These are phyloP conservation scores for Erythrolamprus reginae DNA, from an alignment of 2,113 vertebrate species.

Conservation along the genomic window DNA sequence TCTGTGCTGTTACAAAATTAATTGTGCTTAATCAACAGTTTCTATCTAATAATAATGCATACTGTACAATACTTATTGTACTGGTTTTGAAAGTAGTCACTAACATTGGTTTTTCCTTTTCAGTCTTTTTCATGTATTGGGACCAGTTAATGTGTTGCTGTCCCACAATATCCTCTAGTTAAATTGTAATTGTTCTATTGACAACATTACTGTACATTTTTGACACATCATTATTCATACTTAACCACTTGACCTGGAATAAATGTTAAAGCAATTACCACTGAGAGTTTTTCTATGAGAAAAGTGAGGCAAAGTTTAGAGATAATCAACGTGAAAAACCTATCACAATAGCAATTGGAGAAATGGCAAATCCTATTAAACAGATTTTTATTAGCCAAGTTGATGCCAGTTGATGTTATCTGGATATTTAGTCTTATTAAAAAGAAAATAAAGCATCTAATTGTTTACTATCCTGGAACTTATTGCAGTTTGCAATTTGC, in stretches of 20 bases:
- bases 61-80: constrained; percentile 44
- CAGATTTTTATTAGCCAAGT: constrained; percentile 82
- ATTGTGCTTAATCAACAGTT: constrained; percentile 72
- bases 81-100: constrained; percentile 64
- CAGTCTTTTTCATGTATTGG: constrained; percentile 74
- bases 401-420: constrained; percentile 82
- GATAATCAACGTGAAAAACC: constrained; percentile 82
- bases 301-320: constrained; percentile 84
- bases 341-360: constrained; percentile 79
- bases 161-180: constrained; percentile 80
- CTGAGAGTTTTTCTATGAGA: constrained; percentile 81
- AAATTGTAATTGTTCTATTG: constrained; percentile 89
- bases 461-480: constrained; percentile 82
- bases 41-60: constrained; percentile 62
- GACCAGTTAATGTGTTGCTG: constrained; percentile 79
- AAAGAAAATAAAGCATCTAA: constrained; percentile 84
- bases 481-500: constrained; percentile 78
- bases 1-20: constrained; percentile 49
- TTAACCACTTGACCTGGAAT: constrained; percentile 91
- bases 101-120: constrained; percentile 70
- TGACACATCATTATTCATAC: constrained; percentile 91
- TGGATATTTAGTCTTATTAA: constrained; percentile 83
- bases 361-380: constrained; percentile 85
- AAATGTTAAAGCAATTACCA: constrained; percentile 91
- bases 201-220: constrained; percentile 83